phyloP scores from a whole-genome alignment of 2,113 vertebrate genomes.

The Nothoprocta perdicaria region DNA sequence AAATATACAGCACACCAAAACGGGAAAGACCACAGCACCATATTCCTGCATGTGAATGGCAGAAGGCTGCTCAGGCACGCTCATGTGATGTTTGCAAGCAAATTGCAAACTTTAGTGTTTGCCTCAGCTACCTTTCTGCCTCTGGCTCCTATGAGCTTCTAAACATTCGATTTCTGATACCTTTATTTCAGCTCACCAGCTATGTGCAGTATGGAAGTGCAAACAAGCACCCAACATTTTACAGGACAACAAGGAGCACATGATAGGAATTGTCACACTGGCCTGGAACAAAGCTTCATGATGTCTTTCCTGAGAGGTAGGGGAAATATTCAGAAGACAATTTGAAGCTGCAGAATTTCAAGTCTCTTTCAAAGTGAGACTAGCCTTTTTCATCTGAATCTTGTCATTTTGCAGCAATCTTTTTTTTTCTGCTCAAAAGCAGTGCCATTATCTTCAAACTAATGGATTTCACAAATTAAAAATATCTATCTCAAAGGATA shows the following conservation, averaged over 20 bases:
- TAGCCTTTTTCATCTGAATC: background rate
- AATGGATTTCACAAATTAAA: background rate
- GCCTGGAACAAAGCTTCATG: background rate
- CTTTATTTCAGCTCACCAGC: background rate
- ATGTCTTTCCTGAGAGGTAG: background rate
- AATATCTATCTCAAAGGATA: background rate
- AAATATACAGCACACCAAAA: background rate
- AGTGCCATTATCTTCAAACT: background rate
- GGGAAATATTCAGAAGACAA: background rate
- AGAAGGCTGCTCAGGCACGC: background rate
- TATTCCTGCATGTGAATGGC: background rate
- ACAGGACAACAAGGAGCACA: too few species aligned
- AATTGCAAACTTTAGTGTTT: background rate
- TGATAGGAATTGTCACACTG: background rate
- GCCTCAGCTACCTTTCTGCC: background rate
- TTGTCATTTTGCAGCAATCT: background rate
- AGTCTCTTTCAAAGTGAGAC: background rate
- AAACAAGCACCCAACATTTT: background rate
- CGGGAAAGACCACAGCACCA: background rate
- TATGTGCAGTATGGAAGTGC: background rate
- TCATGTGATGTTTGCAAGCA: background rate
- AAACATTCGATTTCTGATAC: background rate
- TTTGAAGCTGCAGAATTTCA: background rate
- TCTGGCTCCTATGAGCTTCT: background rate
- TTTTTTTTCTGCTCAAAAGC: background rate